A percentile compares a stretch with the other conserved stretches of the same genome.
phyloP scores from a whole-genome alignment of 2,888 invertebrate species.

The Choreutis nemorana region DNA sequence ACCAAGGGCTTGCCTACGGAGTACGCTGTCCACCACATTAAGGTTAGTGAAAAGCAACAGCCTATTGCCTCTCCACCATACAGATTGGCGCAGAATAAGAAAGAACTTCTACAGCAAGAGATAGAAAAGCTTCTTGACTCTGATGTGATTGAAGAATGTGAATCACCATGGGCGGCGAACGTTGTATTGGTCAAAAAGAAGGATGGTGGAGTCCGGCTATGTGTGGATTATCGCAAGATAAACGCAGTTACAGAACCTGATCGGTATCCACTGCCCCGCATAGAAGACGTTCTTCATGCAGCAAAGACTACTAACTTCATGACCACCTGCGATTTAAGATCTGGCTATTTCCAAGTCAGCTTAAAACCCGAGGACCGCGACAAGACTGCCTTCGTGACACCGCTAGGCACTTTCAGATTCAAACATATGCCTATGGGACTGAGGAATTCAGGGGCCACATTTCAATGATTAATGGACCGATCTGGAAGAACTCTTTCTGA shows the following conservation, averaged over 20 bases:
- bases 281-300: conserved; percentile 16
- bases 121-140: conserved; percentile 10
- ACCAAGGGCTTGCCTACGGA: conserved; percentile 9
- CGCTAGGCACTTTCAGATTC: conserved; percentile 12
- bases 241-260: conserved; percentile 20
- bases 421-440: conserved; percentile 16
- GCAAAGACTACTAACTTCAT: conserved; percentile 14
- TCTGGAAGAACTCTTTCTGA: conserved; percentile 11
- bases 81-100: conserved; percentile 19
- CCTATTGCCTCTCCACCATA: conserved; percentile 26
- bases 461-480: conserved; percentile 17
- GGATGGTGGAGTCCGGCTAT: conserved; percentile 15
- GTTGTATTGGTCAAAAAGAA: conserved; percentile 17
- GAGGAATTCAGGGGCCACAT: conserved; percentile 14
- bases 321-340: conserved; percentile 14
- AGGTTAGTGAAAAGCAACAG: conserved; percentile 16
- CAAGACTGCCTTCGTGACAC: conserved; percentile 13
- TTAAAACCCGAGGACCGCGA: conserved; percentile 11
- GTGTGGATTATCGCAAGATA: conserved; percentile 19
- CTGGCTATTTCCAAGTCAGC: conserved; percentile 15
- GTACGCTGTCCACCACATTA: conserved; percentile 17
- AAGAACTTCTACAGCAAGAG: conserved; percentile 12
- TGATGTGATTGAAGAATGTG: conserved; percentile 21
- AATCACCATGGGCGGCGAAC: conserved; percentile 18
- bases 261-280: conserved; percentile 15